Percentiles rank a stretch among this genome's conserved stretches.
These are phyloP conservation scores for Phyllotis vaccarum DNA, from an alignment of 2,797 vertebrate species.

Conservation along the genomic window DNA sequence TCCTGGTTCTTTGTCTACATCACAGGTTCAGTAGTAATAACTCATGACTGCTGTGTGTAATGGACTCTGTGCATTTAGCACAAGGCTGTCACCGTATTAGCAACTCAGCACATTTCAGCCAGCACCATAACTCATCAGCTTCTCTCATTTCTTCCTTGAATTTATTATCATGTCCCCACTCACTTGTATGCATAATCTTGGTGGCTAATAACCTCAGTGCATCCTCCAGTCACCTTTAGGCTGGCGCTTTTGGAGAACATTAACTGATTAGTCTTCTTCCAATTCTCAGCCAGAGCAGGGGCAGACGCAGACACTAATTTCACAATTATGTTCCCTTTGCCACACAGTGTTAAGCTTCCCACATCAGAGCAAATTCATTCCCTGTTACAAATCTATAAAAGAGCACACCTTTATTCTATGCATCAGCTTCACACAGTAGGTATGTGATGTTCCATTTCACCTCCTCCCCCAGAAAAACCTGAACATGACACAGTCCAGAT, in stretches of 20 bases:
- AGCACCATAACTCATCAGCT: neutral
- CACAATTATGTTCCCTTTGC: neutral
- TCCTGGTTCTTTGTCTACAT: conserved; percentile 10
- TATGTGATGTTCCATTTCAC: neutral
- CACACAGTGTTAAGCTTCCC: neutral
- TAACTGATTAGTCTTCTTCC: conserved; percentile 1
- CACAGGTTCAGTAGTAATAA: neutral
- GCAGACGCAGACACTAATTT: neutral
- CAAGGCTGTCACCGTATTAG: neutral
- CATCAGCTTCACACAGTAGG: neutral
- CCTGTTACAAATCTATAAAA: neutral
- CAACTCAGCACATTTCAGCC: neutral
- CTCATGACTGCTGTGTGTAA: neutral
- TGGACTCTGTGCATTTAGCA: neutral
- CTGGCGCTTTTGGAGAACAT: conserved; percentile 5
- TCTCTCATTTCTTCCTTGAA: conserved; percentile 37
- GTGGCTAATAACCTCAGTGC: neutral
- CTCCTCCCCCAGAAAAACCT: rapidly evolving
- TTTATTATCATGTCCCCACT: neutral
- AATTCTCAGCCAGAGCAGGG: neutral
- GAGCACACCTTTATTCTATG: neutral
- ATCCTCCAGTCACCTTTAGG: neutral
- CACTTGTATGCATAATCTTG: neutral
- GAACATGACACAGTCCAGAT: neutral
- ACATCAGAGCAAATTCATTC: neutral